Base-by-base conservation (phyloP, 2,113 vertebrate genomes). In the Poicephalus meyeri region DNA sequence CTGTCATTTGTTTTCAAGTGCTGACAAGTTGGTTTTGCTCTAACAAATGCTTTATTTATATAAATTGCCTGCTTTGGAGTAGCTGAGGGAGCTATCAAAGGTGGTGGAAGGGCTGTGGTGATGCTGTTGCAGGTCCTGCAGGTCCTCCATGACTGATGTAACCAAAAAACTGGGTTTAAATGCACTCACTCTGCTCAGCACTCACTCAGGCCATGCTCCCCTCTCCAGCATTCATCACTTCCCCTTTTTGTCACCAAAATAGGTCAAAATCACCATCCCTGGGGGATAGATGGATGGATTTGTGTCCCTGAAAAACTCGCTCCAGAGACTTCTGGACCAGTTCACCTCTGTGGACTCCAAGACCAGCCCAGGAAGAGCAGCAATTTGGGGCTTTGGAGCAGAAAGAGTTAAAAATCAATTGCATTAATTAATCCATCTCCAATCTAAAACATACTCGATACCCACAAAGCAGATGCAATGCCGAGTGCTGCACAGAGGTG, bases 141-240 rank as follows among this genome's bases (percentile, higher is more conserved):
- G 42, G 25, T 52, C 28, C 20, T 49, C 31, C 2, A 0, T 12
- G 61, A 53, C 16, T 0, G 1, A 25, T 6, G 26, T 20, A 39
- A 20, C 35, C 21, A 6, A 83, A 96, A 91, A 44, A 29, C 4
- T 9, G 1, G 6, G 3, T 73, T 77, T 7, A 7, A 56, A 35
- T 35, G 28, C 0, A 4, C 19, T 83, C 3, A 1, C 60, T 44
- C 21, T 65, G 53, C 28, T n/a, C 58, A 21, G 25, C 24, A 0
- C 56, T 71, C 31, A 50, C 49, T 29, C 52, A 53, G 52, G 10
- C 6, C 49, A 11, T 4, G 9, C 46, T 88, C 17, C 41, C 46
- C 64, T 29, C 66, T 47, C 46, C 39, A 15, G 46, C 25, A 15
- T 8, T 23, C 37, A 23, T 9, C 28, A 9, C 18, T 39, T 42